Base-by-base conservation (phyloP, 2,888 invertebrate genomes). In the Drosophila emarginata region DNA sequence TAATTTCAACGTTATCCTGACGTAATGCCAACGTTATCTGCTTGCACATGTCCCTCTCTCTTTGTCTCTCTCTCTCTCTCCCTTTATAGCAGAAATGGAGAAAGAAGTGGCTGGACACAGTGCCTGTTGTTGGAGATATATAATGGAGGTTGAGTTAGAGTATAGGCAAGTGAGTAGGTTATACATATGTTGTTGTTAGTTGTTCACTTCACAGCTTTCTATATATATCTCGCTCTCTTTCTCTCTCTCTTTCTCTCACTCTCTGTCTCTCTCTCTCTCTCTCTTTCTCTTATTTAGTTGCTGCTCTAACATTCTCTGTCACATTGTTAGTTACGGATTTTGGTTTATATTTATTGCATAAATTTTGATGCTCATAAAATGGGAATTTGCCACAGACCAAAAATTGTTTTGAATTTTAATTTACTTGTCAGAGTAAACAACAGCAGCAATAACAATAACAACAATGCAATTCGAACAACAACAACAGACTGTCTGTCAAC, bases 1-100 rank as follows among this genome's bases (percentile, higher is more conserved):
- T 86, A 83, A 82, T 83, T 83, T 86, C 83, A 83, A 80, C 82
- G 83, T 83, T 86, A 83, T 86, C 83, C 82, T 77, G 83, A 78
- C 82, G 80, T 83, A 83, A 86, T 83, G 78, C 86, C 83, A 83
- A 70, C 83, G 83, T 83, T 86, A 83, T 83, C 83, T 82, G 74
- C 86, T 70, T 79, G 72, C 76, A 79, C 79, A 79, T 74, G 73
- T 67, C 65, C 75, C 64, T 69, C 56, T 32, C 52, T 59, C 54
- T 58, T 6, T 18, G 58, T 39, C 53, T 45, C 37, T 6, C 37
- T 37, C 37, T 4, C 37, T 37, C 37, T 12, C 37, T n/a, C n/a
- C 2, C 37, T 37, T n/a, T 6, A 2, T 37, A 0, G n/a, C 37
- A 3, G 9, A n/a, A 2, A 51, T 5, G 40, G 32, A 40, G 52